A percentile compares a stretch with the other conserved stretches of the same genome.
Evolutionary conservation across 2,888 invertebrate genomes (phyloP).

Genomic region (Tenthredo amoena): DNA sequence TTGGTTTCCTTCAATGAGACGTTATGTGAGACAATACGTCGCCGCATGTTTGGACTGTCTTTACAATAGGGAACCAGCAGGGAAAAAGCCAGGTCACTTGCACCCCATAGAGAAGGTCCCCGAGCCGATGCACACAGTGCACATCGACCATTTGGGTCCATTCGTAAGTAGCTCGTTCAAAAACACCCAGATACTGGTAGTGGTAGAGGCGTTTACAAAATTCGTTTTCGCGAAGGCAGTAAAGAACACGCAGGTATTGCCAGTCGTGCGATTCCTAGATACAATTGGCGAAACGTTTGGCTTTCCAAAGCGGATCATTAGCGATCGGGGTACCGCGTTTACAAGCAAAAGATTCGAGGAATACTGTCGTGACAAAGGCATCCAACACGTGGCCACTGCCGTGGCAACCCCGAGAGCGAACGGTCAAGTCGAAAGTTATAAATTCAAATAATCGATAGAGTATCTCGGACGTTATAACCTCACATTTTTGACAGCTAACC

Average conservation of each 20-base stretch:
- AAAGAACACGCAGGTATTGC: conserved; percentile 49
- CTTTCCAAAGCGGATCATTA: conserved; percentile 21
- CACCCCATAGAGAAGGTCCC: conserved; percentile 56
- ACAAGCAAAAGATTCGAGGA: conserved; percentile 54
- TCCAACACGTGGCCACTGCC: conserved; percentile 62
- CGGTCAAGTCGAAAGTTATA: conserved; percentile 65
- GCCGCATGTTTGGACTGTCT: conserved; percentile 59
- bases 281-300: background rate
- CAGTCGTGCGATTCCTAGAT: conserved; percentile 43
- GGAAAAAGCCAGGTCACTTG: conserved; percentile 53
- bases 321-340: conserved; percentile 55
- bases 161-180: conserved; percentile 41
- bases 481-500: too few species aligned
- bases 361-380: conserved; percentile 51
- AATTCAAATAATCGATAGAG: too few species aligned
- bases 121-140: conserved; percentile 57
- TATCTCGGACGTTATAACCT: too few species aligned
- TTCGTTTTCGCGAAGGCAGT: conserved; percentile 48
- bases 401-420: conserved; percentile 66
- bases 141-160: conserved; percentile 58
- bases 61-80: conserved; percentile 49
- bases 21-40: conserved; percentile 58
- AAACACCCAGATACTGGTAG: conserved; percentile 48
- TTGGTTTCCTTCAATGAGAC: conserved; percentile 61
- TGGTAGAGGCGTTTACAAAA: conserved; percentile 53